A percentile compares a stretch with the other conserved stretches of the same genome.
Evolutionary conservation across 35 echinoderm and acorn worm species (phyloP).

Genomic region (Ptychodera flava): DNA sequence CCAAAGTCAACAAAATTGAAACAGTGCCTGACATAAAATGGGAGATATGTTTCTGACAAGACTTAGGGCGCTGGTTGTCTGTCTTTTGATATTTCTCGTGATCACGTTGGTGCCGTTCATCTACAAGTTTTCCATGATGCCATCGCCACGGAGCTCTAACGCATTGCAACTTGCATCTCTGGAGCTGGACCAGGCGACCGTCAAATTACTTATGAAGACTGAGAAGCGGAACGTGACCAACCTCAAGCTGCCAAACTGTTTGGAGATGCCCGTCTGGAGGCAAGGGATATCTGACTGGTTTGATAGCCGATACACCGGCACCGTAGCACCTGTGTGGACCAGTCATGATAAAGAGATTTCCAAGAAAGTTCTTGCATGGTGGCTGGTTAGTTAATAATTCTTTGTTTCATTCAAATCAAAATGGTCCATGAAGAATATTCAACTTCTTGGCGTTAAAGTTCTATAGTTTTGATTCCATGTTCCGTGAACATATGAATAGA

Average conservation of each 20-base stretch:
- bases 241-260: too few relatives aligned
- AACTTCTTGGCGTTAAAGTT: too few relatives aligned
- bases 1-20: slow-evolving; percentile 1
- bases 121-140: not conserved
- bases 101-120: not conserved
- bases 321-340: slow-evolving; percentile 29
- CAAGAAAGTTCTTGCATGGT: slow-evolving; percentile 23
- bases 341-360: slow-evolving; percentile 14
- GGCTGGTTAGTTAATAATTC: slow-evolving; percentile 40
- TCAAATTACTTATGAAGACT: too few relatives aligned
- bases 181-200: too few relatives aligned
- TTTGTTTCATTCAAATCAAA: too few relatives aligned
- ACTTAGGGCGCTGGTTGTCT: not conserved
- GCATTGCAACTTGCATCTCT: too few relatives aligned
- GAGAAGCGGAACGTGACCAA: too few relatives aligned
- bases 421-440: too few relatives aligned
- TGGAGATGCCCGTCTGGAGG: slow-evolving; percentile 32
- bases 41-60: not conserved
- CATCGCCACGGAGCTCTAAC: too few relatives aligned
- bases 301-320: slow-evolving; percentile 26
- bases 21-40: too few relatives aligned
- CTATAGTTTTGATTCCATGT: too few relatives aligned
- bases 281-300: slow-evolving; percentile 49
- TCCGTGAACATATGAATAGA: too few relatives aligned
- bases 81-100: not conserved